Conservation (phyloP, 2,797 vertebrate species). For the Onychomys leucogaster region DNA sequence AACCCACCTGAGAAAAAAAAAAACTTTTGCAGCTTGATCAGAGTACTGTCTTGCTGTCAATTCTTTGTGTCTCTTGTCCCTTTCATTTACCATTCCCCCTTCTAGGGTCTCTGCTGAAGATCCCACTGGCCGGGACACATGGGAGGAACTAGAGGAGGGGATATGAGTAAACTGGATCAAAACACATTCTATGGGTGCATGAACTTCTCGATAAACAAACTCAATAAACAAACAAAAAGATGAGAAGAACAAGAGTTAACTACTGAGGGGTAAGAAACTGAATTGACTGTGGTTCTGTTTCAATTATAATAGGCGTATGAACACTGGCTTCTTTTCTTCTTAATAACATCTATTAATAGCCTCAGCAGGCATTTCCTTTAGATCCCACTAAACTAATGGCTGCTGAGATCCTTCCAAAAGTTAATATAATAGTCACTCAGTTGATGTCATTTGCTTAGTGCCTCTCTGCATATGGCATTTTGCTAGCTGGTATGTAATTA, state of each 20-base stretch:
- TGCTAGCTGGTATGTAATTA: not conserved
- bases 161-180: not conserved
- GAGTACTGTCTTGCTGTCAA: too few species aligned
- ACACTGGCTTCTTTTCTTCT: not conserved
- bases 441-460: not conserved
- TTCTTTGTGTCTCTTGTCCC: too few species aligned
- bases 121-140: too few species aligned
- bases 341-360: not conserved
- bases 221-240: not conserved
- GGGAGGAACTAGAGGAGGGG: not conserved
- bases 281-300: not conserved
- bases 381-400: not conserved
- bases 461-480: not conserved
- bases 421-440: not conserved
- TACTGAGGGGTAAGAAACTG: not conserved
- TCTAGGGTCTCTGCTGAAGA: too few species aligned
- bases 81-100: too few species aligned
- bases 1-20: too few species aligned
- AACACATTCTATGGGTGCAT: not conserved
- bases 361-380: slow-evolving; percentile 15
- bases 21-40: too few species aligned
- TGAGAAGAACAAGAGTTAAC: not conserved
- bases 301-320: not conserved
- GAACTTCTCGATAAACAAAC: not conserved
- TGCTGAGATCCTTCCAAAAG: not conserved